A percentile compares a stretch with the other conserved stretches of the same genome.
These are phyloP conservation scores for Popillia japonica DNA, from an alignment of 1,140 invertebrate genomes.

Conservation along the genomic window DNA sequence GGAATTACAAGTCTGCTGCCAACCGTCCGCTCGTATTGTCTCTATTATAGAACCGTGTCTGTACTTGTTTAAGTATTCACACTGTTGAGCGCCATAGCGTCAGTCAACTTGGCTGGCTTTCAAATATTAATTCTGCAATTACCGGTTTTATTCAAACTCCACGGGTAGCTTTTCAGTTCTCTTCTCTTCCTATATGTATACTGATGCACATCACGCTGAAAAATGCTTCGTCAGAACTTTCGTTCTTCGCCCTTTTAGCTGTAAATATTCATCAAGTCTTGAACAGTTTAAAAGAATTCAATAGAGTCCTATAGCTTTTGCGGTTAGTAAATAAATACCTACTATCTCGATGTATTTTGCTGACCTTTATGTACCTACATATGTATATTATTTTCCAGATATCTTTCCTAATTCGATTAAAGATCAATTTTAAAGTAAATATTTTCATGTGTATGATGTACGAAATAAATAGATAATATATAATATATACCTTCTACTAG, in stretches of 20 bases:
- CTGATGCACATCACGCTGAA: background rate
- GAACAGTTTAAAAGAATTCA: background rate
- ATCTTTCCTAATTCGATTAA: no score
- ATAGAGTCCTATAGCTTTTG: no score
- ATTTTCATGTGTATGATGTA: no score
- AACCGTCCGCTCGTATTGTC: background rate
- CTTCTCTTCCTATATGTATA: conserved; percentile 1
- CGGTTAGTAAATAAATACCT: no score
- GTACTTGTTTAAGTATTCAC: conserved; percentile 26
- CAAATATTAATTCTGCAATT: conserved; percentile 57
- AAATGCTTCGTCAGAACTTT: background rate
- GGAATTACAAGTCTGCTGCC: conserved; percentile 19
- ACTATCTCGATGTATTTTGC: no score
- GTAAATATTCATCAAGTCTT: background rate
- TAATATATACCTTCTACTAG: no score
- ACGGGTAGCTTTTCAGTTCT: background rate
- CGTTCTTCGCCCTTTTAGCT: background rate
- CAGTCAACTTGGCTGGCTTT: conserved; percentile 47
- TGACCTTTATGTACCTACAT: no score
- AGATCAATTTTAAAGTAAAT: no score
- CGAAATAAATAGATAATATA: no score
- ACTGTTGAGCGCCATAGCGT: conserved; percentile 23
- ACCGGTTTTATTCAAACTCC: conserved; percentile 52
- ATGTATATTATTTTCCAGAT: no score
- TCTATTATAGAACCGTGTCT: conserved; percentile 1